Evolutionary conservation across 2,113 vertebrate species (phyloP).

Genomic region (Bothrops jararaca): DNA sequence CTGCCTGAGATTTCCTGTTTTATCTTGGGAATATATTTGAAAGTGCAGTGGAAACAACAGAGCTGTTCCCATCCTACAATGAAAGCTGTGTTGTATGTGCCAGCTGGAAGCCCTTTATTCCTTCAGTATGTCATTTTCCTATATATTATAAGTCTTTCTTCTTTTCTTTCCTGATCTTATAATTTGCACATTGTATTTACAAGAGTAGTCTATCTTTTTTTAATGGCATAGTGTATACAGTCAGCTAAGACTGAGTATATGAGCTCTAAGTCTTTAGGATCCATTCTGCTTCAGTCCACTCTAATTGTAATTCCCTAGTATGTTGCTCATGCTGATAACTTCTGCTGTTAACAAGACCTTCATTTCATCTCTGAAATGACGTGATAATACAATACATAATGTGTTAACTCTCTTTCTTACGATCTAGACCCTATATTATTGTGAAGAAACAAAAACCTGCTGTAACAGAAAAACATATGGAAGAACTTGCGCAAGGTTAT

Average conservation of each 20-base stretch:
- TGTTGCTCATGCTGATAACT: background rate
- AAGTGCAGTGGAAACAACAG: background rate
- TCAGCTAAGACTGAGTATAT: background rate
- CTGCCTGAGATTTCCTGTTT: background rate
- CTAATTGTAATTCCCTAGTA: background rate
- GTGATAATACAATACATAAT: background rate
- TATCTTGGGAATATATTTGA: background rate
- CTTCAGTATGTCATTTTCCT: background rate
- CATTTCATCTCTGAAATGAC: background rate
- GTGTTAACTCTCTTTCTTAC: background rate
- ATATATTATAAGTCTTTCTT: background rate
- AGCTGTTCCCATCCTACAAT: background rate
- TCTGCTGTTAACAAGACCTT: background rate
- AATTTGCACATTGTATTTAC: background rate
- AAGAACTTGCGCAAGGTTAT: slow-evolving; percentile 95
- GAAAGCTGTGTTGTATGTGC: background rate
- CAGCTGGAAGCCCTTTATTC: background rate
- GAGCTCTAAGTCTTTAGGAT: background rate
- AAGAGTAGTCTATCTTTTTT: background rate
- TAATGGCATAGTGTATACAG: background rate
- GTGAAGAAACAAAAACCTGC: slow-evolving; percentile 91
- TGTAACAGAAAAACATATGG: slow-evolving; percentile 93
- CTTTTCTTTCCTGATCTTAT: background rate
- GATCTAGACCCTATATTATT: slow-evolving; percentile 90
- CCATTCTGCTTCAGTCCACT: background rate